These are phyloP conservation scores for Irena cyanogastra DNA, from an alignment of 2,113 vertebrate species.

Conservation along the genomic window DNA sequence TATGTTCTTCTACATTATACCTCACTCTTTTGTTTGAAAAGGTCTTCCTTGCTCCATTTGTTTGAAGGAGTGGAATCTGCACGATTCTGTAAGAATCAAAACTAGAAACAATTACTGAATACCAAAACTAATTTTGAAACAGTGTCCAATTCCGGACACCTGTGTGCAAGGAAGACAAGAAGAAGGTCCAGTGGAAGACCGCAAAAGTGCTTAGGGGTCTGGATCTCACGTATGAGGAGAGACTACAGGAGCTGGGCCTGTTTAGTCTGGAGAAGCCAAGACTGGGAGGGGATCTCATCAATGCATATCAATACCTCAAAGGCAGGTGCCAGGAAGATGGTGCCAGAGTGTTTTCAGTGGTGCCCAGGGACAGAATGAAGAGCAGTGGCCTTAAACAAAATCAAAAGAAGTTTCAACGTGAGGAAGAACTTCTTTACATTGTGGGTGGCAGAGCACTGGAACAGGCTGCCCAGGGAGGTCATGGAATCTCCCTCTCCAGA, in stretches of 20 bases:
- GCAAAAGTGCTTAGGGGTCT: background rate
- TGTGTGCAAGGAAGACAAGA: background rate
- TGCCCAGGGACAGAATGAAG: accelerated
- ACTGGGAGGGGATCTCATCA: background rate
- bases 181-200: background rate
- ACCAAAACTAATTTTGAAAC: background rate
- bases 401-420: background rate
- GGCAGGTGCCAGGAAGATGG: background rate
- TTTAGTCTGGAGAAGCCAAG: background rate
- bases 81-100: background rate
- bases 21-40: background rate
- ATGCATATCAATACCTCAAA: background rate
- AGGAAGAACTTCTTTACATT: background rate
- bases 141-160: background rate
- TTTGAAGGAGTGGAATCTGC: background rate
- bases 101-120: background rate
- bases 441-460: background rate
- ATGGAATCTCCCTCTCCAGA: background rate
- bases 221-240: background rate
- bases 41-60: background rate
- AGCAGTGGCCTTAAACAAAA: background rate
- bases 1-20: background rate
- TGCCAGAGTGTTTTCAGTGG: background rate
- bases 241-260: background rate
- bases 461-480: background rate